Percentiles rank a stretch among this genome's conserved stretches.
Conservation (phyloP, 1,140 invertebrate genomes). For the Babylonia areolata region DNA sequence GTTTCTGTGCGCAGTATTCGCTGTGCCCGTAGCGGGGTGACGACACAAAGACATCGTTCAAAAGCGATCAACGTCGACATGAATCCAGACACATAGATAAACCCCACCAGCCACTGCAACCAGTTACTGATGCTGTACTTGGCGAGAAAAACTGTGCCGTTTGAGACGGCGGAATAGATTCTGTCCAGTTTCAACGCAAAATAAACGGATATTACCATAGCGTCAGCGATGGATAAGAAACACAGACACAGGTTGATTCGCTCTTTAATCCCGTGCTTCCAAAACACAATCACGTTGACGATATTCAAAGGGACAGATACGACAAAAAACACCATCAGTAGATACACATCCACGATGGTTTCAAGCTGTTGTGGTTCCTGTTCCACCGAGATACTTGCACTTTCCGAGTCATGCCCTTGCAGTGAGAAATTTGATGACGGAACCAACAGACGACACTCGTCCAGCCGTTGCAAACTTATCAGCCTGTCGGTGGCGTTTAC, state of each 20-base stretch:
- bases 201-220: not conserved
- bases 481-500: too few species aligned
- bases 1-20: not conserved
- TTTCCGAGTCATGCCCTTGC: too few species aligned
- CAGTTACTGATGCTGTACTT: not conserved
- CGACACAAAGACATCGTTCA: constrained; percentile 6
- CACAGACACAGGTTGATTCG: constrained; percentile 23
- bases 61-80: constrained; percentile 6
- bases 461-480: too few species aligned
- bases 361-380: too few species aligned
- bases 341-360: not conserved
- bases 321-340: not conserved
- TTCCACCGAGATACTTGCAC: too few species aligned
- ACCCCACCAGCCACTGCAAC: not conserved
- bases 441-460: too few species aligned
- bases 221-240: not conserved
- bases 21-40: not conserved
- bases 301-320: not conserved
- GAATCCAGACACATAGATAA: constrained; percentile 13
- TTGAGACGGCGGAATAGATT: not conserved
- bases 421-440: too few species aligned
- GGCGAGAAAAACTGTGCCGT: not conserved
- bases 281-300: not conserved
- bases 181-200: not conserved
- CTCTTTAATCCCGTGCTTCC: not conserved